Conservation (phyloP, 2,113 vertebrate genomes). For the Poecilia latipinna region DNA sequence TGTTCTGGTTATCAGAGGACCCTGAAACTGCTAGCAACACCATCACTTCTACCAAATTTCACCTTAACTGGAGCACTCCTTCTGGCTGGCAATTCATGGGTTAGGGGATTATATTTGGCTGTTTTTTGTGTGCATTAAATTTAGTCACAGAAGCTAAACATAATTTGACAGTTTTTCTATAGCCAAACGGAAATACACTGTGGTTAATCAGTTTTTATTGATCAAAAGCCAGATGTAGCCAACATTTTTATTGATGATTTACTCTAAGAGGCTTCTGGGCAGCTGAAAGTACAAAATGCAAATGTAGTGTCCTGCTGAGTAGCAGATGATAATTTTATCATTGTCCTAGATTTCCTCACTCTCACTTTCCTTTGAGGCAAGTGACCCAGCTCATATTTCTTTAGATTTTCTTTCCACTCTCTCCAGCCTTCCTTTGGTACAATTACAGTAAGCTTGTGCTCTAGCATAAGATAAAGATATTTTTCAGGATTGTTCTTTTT, state of each 20-base stretch:
- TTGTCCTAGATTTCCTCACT: constrained; percentile 73
- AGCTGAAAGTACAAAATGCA: constrained; percentile 18
- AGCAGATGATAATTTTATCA: constrained; percentile 75
- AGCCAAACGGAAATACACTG: not conserved
- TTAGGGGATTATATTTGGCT: too few relatives aligned
- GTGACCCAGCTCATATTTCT: constrained; percentile 72
- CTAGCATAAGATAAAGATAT: not conserved
- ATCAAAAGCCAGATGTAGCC: not conserved
- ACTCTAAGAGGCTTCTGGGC: not conserved
- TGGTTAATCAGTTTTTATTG: not conserved
- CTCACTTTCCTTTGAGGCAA: constrained; percentile 60
- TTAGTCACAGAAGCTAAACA: too few relatives aligned
- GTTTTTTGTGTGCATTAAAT: too few relatives aligned
- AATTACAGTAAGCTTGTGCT: constrained; percentile 18
- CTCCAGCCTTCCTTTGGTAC: constrained; percentile 29
- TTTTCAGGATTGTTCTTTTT: not conserved
- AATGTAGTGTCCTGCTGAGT: constrained; percentile 35
- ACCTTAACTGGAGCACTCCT: too few relatives aligned
- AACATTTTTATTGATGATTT: not conserved
- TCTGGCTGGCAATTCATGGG: too few relatives aligned
- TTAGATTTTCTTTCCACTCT: constrained; percentile 22
- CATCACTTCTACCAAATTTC: too few relatives aligned
- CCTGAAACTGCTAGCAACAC: too few relatives aligned
- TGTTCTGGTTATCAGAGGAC: too few relatives aligned
- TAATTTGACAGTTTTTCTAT: too few relatives aligned